phyloP scores from a whole-genome alignment of 2,113 vertebrate species.

The Ivindomyrus marchei region DNA sequence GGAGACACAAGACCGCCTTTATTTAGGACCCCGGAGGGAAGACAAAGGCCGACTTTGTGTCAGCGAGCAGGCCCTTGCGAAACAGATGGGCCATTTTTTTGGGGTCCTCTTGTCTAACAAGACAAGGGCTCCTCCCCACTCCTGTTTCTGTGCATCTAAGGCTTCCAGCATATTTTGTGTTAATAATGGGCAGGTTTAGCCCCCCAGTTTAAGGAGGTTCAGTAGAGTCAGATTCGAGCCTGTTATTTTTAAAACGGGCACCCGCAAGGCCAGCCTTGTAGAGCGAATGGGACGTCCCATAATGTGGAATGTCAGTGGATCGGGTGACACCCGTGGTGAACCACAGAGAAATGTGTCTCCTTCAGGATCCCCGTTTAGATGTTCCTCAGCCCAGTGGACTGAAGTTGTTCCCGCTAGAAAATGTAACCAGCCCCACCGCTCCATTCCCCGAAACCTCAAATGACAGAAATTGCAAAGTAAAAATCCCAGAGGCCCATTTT shows the following conservation, averaged over 20 bases:
- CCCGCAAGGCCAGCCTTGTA: background rate
- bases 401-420: background rate
- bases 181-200: background rate
- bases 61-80: conserved; percentile 67
- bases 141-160: background rate
- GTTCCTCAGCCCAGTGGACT: background rate
- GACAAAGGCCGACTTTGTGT: conserved; percentile 84
- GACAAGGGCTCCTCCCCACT: background rate
- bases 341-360: background rate
- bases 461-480: background rate
- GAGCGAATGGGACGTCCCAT: background rate
- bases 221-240: background rate
- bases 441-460: background rate
- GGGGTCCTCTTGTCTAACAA: conserved; percentile 24
- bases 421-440: background rate
- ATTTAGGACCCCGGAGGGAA: conserved; percentile 42
- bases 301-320: background rate
- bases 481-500: background rate
- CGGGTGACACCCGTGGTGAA: background rate
- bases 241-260: background rate
- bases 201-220: background rate
- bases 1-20: conserved; percentile 78
- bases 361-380: background rate
- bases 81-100: conserved; percentile 51
- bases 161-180: background rate